These are phyloP conservation scores for Yponomeuta cagnagella DNA, from an alignment of 2,888 invertebrate species.

Conservation along the genomic window DNA sequence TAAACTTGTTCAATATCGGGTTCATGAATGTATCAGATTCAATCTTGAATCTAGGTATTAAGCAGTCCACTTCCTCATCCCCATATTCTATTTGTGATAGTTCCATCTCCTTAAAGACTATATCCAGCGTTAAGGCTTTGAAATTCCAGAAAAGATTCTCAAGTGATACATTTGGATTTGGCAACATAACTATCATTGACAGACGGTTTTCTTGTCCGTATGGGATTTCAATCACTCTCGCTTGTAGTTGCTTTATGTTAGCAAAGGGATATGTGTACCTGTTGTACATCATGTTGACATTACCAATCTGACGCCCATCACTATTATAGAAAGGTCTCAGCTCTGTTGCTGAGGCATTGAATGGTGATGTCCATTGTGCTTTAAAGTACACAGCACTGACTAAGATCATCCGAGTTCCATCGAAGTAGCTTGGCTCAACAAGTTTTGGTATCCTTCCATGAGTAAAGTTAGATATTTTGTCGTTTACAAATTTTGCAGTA, in stretches of 20 bases:
- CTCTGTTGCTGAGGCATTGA: constrained; percentile 73
- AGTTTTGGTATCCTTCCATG: constrained; percentile 46
- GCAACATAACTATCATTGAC: constrained; percentile 81
- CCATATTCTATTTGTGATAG: constrained; percentile 64
- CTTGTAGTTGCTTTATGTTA: constrained; percentile 71
- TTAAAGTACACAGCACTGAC: constrained; percentile 82
- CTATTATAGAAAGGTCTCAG: constrained; percentile 75
- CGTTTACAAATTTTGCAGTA: constrained; percentile 41
- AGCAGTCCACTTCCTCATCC: constrained; percentile 80
- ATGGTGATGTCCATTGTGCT: constrained; percentile 81
- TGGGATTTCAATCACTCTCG: constrained; percentile 80
- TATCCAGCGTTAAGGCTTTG: constrained; percentile 50
- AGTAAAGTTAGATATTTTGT: constrained; percentile 43
- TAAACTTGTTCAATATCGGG: constrained; percentile 55
- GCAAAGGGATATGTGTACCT: constrained; percentile 75
- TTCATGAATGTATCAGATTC: constrained; percentile 75
- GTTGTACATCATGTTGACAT: constrained; percentile 86
- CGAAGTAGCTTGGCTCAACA: constrained; percentile 52
- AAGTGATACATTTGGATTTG: constrained; percentile 71
- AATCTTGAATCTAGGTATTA: constrained; percentile 78
- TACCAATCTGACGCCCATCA: constrained; percentile 60
- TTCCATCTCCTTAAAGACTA: constrained; percentile 68
- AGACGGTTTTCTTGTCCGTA: constrained; percentile 75
- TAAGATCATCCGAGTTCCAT: constrained; percentile 75
- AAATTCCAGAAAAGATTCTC: constrained; percentile 72